A percentile compares a stretch with the other conserved stretches of the same genome.
These are phyloP conservation scores for Nasonovia ribisnigri DNA, from an alignment of 2,888 invertebrate genomes.

Conservation along the genomic window DNA sequence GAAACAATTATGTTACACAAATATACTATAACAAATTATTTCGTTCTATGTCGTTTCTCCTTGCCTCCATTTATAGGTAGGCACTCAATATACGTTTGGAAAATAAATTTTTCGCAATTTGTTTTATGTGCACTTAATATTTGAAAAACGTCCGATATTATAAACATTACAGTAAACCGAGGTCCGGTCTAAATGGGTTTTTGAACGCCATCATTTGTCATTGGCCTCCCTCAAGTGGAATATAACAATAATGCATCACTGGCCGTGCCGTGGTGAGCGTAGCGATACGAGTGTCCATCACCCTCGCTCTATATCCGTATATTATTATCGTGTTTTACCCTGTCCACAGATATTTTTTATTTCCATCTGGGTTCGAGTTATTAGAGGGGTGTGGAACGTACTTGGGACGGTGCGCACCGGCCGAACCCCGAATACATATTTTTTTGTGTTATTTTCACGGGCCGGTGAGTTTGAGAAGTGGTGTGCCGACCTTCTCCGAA, in stretches of 20 bases:
- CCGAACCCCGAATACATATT: not conserved
- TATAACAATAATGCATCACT: conserved; percentile 9
- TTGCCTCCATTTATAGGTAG: not conserved
- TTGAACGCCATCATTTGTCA: not conserved
- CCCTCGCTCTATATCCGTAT: not conserved
- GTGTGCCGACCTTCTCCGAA: conserved; percentile 10
- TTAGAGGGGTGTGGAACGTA: not conserved
- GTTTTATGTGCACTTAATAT: conserved; percentile 5
- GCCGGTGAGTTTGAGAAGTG: not conserved
- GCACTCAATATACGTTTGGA: not conserved
- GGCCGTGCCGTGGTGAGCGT: not conserved
- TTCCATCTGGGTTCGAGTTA: not conserved
- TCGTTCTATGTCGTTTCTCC: not conserved
- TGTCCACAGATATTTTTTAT: not conserved
- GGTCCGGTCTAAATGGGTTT: conserved; percentile 6
- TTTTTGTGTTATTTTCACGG: conserved; percentile 51
- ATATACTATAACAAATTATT: too few species aligned
- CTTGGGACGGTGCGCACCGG: not conserved
- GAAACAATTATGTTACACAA: too few species aligned
- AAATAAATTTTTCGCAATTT: not conserved
- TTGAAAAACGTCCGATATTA: conserved; percentile 9
- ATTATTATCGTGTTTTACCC: not conserved
- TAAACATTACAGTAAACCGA: not conserved
- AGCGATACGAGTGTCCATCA: not conserved
- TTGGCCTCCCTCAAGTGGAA: not conserved